A percentile compares a stretch with the other conserved stretches of the same genome.
Evolutionary conservation across 1,140 invertebrate species (phyloP).

Genomic region (Drosophila nikananu): DNA sequence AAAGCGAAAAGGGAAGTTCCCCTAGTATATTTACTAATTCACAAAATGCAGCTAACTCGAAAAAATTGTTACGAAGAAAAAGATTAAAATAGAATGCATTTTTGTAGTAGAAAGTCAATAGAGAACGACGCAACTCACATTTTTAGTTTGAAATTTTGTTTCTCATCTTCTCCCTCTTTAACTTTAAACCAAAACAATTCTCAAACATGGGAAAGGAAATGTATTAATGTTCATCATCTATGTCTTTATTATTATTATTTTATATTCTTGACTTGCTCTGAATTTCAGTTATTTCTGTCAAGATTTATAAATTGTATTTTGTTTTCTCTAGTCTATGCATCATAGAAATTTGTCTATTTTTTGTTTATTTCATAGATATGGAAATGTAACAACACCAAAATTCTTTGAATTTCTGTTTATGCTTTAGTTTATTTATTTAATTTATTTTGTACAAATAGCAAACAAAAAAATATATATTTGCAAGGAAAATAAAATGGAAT

Average conservation of each 20-base stretch:
- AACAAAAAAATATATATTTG: constrained; percentile 63
- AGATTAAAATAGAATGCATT: constrained; percentile 67
- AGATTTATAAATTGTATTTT: constrained; percentile 44
- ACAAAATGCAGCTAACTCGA: constrained; percentile 68
- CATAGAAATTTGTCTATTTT: constrained; percentile 41
- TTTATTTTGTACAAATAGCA: constrained; percentile 75
- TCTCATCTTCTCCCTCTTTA: constrained; percentile 26
- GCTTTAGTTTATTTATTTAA: constrained; percentile 80
- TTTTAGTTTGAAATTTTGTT: constrained; percentile 27
- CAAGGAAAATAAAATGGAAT: constrained; percentile 71
- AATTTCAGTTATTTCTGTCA: constrained; percentile 28
- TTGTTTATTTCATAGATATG: constrained; percentile 28
- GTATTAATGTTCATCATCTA: constrained; percentile 51
- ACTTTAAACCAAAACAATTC: constrained; percentile 46
- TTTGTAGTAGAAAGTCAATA: constrained; percentile 63
- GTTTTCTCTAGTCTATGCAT: constrained; percentile 50
- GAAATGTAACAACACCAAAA: constrained; percentile 53
- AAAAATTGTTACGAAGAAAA: constrained; percentile 44
- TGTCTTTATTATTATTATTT: constrained; percentile 45
- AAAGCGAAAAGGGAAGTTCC: constrained; percentile 31
- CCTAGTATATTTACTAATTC: constrained; percentile 53
- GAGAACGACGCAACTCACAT: constrained; percentile 41
- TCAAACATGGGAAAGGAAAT: constrained; percentile 51
- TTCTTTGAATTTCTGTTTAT: constrained; percentile 73
- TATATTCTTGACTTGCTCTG: constrained; percentile 39